A percentile compares a stretch with the other conserved stretches of the same genome.
Conservation (phyloP, 2,113 vertebrate species). For the Indri indri region DNA sequence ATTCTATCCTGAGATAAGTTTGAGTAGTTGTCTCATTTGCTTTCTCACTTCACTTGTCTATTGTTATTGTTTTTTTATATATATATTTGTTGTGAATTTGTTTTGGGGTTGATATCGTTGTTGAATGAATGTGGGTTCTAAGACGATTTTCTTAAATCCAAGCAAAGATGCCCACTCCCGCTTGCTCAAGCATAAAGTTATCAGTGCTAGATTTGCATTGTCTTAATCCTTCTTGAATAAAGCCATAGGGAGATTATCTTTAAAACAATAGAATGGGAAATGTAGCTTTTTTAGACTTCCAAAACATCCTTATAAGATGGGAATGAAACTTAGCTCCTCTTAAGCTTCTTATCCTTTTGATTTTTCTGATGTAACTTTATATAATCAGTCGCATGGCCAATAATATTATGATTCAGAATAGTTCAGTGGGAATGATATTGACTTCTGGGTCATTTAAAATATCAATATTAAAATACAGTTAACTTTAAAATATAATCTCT, state of each 20-base stretch:
- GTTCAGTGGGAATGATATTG: not conserved
- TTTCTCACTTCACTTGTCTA: not conserved
- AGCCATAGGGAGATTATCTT: not conserved
- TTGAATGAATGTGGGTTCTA: not conserved
- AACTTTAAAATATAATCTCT: not conserved
- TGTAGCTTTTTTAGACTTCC: not conserved
- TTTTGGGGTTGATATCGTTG: not conserved
- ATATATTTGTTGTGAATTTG: not conserved
- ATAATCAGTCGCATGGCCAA: not conserved
- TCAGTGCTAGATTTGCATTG: not conserved
- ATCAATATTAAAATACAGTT: not conserved
- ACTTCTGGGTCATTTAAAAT: not conserved
- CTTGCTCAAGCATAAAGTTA: not conserved
- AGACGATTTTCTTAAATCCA: not conserved
- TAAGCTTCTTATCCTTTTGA: not conserved
- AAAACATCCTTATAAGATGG: not conserved
- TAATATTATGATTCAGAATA: not conserved
- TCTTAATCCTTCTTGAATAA: not conserved
- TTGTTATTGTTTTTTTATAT: not conserved
- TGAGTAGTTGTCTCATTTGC: not conserved
- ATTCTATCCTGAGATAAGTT: not conserved
- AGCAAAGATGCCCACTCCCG: not conserved
- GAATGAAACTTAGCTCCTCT: not conserved
- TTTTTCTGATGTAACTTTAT: not conserved
- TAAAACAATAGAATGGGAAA: not conserved